phyloP scores from a whole-genome alignment of 2,113 vertebrate species.

The Acrocephalus kingi region DNA sequence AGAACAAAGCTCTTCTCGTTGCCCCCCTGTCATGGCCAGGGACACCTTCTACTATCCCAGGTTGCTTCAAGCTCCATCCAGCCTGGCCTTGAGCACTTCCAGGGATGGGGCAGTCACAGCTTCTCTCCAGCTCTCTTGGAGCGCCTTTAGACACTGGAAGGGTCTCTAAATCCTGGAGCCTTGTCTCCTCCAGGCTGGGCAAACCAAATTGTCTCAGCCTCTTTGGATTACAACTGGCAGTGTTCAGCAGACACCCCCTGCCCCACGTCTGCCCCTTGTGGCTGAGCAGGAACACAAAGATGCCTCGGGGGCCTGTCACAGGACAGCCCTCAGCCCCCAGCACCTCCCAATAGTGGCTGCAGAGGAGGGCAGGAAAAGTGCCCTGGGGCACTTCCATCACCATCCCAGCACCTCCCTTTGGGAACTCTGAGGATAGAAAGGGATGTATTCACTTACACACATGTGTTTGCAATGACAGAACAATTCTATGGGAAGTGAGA shows the following conservation, averaged over 20 bases:
- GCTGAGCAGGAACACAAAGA: neutral
- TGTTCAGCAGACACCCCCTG: neutral
- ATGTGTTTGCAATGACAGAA: neutral
- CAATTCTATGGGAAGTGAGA: neutral
- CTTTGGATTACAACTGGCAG: neutral
- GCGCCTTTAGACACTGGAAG: neutral
- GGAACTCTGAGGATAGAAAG: neutral
- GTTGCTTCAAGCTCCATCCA: neutral
- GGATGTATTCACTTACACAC: neutral
- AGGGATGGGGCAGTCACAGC: neutral
- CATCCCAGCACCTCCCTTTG: neutral
- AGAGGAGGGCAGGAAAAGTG: neutral
- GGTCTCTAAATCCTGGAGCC: neutral
- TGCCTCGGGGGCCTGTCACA: accelerated
- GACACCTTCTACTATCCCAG: neutral
- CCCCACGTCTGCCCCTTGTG: neutral
- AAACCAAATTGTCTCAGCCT: neutral
- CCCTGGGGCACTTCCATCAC: neutral
- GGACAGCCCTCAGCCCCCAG: neutral
- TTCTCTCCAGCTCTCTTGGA: neutral
- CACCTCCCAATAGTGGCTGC: neutral
- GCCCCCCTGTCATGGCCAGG: neutral
- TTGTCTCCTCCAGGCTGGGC: neutral
- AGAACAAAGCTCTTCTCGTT: neutral
- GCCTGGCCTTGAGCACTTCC: neutral